phyloP scores from a whole-genome alignment of 2,888 invertebrate species.

The Embidobia sp. region DNA sequence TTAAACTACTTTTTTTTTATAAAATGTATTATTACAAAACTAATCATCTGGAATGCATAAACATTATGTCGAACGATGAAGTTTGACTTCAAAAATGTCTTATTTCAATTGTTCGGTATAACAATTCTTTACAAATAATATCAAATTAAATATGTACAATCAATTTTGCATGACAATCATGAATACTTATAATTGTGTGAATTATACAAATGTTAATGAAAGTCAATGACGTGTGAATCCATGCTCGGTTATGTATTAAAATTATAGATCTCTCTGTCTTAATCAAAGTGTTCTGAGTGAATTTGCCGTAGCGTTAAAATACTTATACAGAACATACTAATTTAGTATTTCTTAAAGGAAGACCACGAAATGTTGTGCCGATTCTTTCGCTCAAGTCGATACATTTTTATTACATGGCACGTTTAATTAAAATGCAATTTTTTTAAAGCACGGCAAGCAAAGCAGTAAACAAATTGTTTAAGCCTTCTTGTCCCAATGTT shows the following conservation, averaged over 20 bases:
- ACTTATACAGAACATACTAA: conserved; percentile 27
- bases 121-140: conserved; percentile 9
- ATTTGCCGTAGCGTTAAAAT: neutral
- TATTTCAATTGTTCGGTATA: neutral
- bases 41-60: conserved; percentile 40
- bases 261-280: conserved; percentile 16
- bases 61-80: conserved; percentile 18
- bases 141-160: conserved; percentile 18
- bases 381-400: conserved; percentile 15
- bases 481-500: conserved; percentile 25
- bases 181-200: conserved; percentile 15
- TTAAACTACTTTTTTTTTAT: conserved; percentile 6
- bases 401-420: conserved; percentile 43
- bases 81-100: conserved; percentile 28
- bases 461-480: conserved; percentile 32
- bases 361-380: conserved; percentile 30
- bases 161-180: conserved; percentile 3
- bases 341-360: conserved; percentile 33
- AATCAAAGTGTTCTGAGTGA: conserved; percentile 2
- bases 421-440: conserved; percentile 19
- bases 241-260: conserved; percentile 9
- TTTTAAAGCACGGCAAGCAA: conserved; percentile 26
- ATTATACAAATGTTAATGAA: conserved; percentile 37
- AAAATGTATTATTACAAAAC: conserved; percentile 28
- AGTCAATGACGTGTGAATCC: conserved; percentile 8